These are phyloP conservation scores for Brachyalestes nurse DNA, from an alignment of 2,797 vertebrate species.

Conservation along the genomic window DNA sequence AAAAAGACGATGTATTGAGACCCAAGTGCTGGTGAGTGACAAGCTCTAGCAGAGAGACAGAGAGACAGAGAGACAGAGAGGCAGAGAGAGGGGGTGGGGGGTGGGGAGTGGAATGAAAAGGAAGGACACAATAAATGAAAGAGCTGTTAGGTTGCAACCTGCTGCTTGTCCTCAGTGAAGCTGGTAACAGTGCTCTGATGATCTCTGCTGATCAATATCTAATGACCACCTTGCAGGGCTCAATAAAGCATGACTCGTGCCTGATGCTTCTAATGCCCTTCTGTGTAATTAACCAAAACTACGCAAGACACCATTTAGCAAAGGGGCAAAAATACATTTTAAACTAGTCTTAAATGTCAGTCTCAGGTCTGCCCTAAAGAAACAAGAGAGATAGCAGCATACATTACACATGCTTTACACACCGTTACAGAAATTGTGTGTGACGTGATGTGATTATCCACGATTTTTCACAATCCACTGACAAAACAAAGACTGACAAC, in stretches of 20 bases:
- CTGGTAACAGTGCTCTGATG: slow-evolving; percentile 35
- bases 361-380: neutral
- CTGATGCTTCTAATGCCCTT: slow-evolving; percentile 37
- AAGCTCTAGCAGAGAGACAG: slow-evolving; percentile 21
- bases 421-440: too few species aligned
- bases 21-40: slow-evolving; percentile 51
- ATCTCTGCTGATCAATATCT: slow-evolving; percentile 52
- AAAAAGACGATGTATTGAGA: slow-evolving; percentile 53
- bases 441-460: neutral
- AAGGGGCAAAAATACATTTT: neutral
- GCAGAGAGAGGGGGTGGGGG: slow-evolving; percentile 6
- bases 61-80: neutral
- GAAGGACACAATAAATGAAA: neutral
- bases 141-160: slow-evolving; percentile 35
- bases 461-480: neutral
- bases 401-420: too few species aligned
- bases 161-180: slow-evolving; percentile 34
- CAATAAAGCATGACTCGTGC: slow-evolving; percentile 11
- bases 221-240: slow-evolving; percentile 48
- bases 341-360: neutral
- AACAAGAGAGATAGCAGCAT: neutral
- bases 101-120: too few species aligned
- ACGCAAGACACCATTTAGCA: neutral
- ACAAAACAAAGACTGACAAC: neutral
- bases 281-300: slow-evolving; percentile 32